Evolutionary conservation across 2,888 invertebrate genomes (phyloP).

Genomic region (Craniophora ligustri): DNA sequence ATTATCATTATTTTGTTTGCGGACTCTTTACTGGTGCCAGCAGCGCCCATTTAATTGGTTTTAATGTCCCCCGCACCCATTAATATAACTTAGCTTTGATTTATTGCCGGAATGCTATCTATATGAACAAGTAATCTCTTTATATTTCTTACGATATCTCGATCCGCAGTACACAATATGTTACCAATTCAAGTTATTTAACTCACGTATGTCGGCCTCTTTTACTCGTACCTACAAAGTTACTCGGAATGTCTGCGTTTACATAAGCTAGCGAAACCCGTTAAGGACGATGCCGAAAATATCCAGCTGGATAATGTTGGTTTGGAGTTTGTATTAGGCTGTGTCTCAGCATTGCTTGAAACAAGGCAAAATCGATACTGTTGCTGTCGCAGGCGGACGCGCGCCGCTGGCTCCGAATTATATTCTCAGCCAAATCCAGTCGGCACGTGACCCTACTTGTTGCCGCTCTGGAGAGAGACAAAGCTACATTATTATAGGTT

Average conservation of each 20-base stretch:
- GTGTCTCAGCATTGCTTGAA: slow-evolving; percentile 74
- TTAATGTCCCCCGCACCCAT: slow-evolving; percentile 39
- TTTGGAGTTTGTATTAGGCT: slow-evolving; percentile 54
- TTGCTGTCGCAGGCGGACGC: slow-evolving; percentile 77
- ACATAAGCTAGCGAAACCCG: slow-evolving; percentile 50
- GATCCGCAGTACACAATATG: slow-evolving; percentile 63
- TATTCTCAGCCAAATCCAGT: slow-evolving; percentile 78
- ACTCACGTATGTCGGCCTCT: slow-evolving; percentile 61
- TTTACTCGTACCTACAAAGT: slow-evolving; percentile 53
- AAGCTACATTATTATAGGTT: slow-evolving; percentile 59
- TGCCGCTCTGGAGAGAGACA: slow-evolving; percentile 71
- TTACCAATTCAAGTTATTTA: slow-evolving; percentile 60
- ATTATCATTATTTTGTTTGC: slow-evolving; percentile 47
- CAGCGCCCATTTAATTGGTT: slow-evolving; percentile 33
- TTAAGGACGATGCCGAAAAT: slow-evolving; percentile 43
- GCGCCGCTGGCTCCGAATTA: slow-evolving; percentile 80
- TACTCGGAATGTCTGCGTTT: slow-evolving; percentile 51
- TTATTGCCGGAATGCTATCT: slow-evolving; percentile 27
- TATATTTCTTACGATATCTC: slow-evolving; percentile 49
- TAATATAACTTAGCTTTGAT: slow-evolving; percentile 41
- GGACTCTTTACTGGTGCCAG: slow-evolving; percentile 30
- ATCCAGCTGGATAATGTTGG: slow-evolving; percentile 44
- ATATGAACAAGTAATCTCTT: slow-evolving; percentile 43
- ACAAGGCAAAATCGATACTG: slow-evolving; percentile 83
- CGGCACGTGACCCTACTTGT: slow-evolving; percentile 88